Conservation (phyloP, 2,797 vertebrate species). For the Hephaestus fuliginosus region DNA sequence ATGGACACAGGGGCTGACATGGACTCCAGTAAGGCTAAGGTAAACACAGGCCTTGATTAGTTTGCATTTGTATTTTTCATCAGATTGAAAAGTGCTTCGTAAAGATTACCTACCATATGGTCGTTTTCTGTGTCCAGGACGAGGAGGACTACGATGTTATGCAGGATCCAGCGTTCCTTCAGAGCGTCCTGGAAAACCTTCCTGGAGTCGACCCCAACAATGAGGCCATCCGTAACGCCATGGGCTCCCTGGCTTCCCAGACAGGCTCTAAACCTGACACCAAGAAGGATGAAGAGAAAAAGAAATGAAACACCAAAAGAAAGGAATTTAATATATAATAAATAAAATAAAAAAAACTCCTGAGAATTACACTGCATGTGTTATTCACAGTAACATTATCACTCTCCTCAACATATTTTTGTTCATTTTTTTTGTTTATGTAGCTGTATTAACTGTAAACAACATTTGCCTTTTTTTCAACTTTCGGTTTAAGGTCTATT, state of each 20-base stretch:
- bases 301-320: conserved; percentile 77
- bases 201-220: conserved; percentile 97
- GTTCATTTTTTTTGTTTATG: conserved; percentile 47
- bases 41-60: conserved; percentile 26
- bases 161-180: conserved; percentile 97
- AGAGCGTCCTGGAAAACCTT: conserved; percentile 96
- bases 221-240: conserved; percentile 95
- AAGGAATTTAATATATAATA: conserved; percentile 28
- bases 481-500: conserved; percentile 20
- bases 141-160: conserved; percentile 98
- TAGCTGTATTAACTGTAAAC: conserved; percentile 51
- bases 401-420: conserved; percentile 29
- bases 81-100: background rate
- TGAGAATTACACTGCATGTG: conserved; percentile 61
- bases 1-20: conserved; percentile 79
- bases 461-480: conserved; percentile 31
- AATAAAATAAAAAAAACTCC: conserved; percentile 50
- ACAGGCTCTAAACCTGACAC: conserved; percentile 86
- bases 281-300: conserved; percentile 92
- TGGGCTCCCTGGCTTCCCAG: conserved; percentile 93
- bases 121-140: conserved; percentile 78
- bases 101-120: background rate
- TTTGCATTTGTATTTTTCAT: background rate
- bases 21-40: conserved; percentile 77
- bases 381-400: conserved; percentile 46